Evolutionary conservation across 2,888 invertebrate genomes (phyloP).

Genomic region (Cecidostiba fungosa): DNA sequence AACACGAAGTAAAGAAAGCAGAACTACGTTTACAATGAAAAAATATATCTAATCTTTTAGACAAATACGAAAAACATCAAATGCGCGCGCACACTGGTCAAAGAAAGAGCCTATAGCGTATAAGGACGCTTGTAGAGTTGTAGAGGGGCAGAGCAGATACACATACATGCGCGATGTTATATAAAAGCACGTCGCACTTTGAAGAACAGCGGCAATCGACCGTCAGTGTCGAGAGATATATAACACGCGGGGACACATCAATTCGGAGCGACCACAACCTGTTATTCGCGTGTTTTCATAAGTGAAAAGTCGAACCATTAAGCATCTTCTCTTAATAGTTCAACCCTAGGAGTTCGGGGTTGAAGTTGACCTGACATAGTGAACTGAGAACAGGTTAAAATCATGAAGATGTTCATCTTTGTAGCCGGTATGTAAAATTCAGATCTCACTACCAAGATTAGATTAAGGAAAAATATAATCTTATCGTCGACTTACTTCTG

Average conservation of each 20-base stretch:
- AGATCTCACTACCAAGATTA: background rate
- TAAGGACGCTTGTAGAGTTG: background rate
- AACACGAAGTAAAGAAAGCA: background rate
- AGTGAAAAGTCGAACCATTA: background rate
- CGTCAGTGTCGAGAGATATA: slow-evolving; percentile 58
- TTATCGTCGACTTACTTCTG: background rate
- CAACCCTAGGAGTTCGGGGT: background rate
- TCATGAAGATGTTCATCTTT: slow-evolving; percentile 31
- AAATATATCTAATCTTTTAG: background rate
- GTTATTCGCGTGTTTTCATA: slow-evolving; percentile 30
- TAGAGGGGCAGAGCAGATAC: slow-evolving; percentile 44
- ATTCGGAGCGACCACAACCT: slow-evolving; percentile 1
- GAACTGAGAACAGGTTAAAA: background rate
- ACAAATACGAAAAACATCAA: slow-evolving; percentile 5
- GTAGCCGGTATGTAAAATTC: slow-evolving; percentile 44
- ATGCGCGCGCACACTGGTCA: slow-evolving; percentile 44
- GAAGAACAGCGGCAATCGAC: slow-evolving; percentile 49
- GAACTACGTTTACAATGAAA: background rate
- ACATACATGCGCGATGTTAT: slow-evolving; percentile 47
- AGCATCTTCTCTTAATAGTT: background rate
- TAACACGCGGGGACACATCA: slow-evolving; percentile 32
- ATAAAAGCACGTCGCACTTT: slow-evolving; percentile 57
- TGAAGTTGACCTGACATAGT: background rate
- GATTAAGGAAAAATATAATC: background rate
- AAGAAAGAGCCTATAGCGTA: background rate